Evolutionary conservation across 2,888 invertebrate genomes (phyloP).

Genomic region (Lumbricus terrestris): DNA sequence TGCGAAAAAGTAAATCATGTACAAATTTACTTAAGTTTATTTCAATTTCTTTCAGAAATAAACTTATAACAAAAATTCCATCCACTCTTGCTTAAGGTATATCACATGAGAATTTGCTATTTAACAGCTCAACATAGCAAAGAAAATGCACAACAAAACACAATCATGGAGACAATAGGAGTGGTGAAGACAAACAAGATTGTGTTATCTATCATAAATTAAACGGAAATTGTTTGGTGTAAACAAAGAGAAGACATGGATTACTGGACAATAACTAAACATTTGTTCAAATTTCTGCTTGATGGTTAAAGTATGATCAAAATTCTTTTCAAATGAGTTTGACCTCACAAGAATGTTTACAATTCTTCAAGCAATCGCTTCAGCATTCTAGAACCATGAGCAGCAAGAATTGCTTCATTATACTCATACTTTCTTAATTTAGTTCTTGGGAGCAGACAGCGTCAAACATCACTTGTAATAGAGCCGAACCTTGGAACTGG

Average conservation of each 20-base stretch:
- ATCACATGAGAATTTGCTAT: background rate
- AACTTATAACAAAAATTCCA: background rate
- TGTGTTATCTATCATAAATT: background rate
- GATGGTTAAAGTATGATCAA: background rate
- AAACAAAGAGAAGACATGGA: background rate
- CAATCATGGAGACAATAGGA: background rate
- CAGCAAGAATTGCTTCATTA: background rate
- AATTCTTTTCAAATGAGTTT: background rate
- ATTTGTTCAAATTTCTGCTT: background rate
- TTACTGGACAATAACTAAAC: background rate
- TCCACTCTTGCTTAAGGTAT: background rate
- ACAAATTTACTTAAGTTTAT: background rate
- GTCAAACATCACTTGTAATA: background rate
- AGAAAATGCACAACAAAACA: background rate
- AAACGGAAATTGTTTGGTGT: background rate
- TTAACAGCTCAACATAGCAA: background rate
- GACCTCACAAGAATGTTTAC: background rate
- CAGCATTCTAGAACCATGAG: background rate
- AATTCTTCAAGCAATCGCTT: background rate
- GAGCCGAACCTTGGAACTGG: constrained; percentile 3
- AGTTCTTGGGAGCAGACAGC: background rate
- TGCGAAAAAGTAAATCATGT: background rate
- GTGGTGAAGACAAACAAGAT: background rate
- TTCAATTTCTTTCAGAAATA: background rate
- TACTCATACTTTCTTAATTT: background rate